phyloP scores from a whole-genome alignment of 2,888 invertebrate species.

The Sisyra nigra region DNA sequence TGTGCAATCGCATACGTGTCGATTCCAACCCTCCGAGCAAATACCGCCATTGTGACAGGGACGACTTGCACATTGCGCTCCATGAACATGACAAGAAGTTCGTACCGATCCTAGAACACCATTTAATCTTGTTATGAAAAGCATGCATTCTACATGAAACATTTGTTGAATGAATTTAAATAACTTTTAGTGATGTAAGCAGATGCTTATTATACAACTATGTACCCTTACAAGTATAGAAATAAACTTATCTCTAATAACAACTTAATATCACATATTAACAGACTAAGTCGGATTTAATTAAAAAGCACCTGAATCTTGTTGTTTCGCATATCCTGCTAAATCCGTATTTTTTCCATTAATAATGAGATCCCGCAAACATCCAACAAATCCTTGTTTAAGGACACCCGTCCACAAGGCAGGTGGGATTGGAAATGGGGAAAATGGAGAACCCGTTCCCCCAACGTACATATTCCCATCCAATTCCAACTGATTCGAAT shows the following conservation, averaged over 20 bases:
- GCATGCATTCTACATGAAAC: not conserved
- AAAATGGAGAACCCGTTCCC: slow-evolving; percentile 68
- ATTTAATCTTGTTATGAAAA: not conserved
- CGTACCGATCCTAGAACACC: slow-evolving; percentile 59
- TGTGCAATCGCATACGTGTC: slow-evolving; percentile 86
- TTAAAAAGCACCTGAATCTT: slow-evolving; percentile 58
- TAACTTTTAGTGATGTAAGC: too few species aligned
- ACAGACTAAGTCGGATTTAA: not conserved
- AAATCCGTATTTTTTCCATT: slow-evolving; percentile 81
- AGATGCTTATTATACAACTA: too few species aligned
- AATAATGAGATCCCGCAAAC: slow-evolving; percentile 74
- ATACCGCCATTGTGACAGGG: slow-evolving; percentile 82
- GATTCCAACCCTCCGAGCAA: slow-evolving; percentile 91
- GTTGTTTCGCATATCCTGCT: slow-evolving; percentile 73
- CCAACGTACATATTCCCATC: slow-evolving; percentile 82
- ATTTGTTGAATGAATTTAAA: too few species aligned
- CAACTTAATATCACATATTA: too few species aligned
- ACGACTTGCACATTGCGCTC: slow-evolving; percentile 63
- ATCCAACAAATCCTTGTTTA: slow-evolving; percentile 85
- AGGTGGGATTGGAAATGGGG: slow-evolving; percentile 60
- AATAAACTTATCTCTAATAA: too few species aligned
- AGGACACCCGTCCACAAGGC: slow-evolving; percentile 84
- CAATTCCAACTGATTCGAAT: slow-evolving; percentile 74
- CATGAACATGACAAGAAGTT: slow-evolving; percentile 72
- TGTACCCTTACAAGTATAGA: too few species aligned